Base-by-base conservation (phyloP, 92 coral and sea anemone species). In the Ricordea florida region DNA sequence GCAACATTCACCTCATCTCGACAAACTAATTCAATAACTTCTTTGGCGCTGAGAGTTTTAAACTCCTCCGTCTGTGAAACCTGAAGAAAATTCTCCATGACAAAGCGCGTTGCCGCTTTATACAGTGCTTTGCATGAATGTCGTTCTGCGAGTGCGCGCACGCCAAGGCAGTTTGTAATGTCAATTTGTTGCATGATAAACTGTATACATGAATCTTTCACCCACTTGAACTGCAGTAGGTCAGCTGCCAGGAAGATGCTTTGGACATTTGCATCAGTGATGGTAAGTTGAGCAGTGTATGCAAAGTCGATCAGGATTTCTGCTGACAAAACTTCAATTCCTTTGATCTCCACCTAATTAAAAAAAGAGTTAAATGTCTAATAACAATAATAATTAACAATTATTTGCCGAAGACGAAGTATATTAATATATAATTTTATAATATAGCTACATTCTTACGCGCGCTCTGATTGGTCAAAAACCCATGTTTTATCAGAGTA, bases 241-340 rank as follows among this genome's bases (percentile, higher is more conserved):
- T 96, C 99, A 2, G 99, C 86, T 42, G 97, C 88, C 23, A 86
- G 87, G 36, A 96, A 88, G 56, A 96, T 13, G 72, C 86, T 90
- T 51, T 96, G 97, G 4, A 92, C 97, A 40, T 86, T 92, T 3
- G 85, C 72, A 41, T 96, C 93, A 10, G 99, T 96, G 63, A 96
- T 89, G 7, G 85, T 79, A n/a, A 96, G 86, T 38, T 81, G 82
- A 15, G 97, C 82, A 3, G 99, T 89, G 84, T 96, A 96, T 17
- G 96, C 92, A 56, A 88, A 96, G 74, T 83, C 76, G 9, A 96
- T 72, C 26, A 96, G 97, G 22, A 60, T 69, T 45, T 83, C 82
- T 8, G 85, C 62, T 30, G 99, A 77, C 8, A 69, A 83, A 57
- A 91, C 77, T 38, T 89, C 97, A 9, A 96, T 93, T 50, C 78